These are phyloP conservation scores for Xenotilapia leptura DNA, from an alignment of 2,113 vertebrate species.

Conservation along the genomic window DNA sequence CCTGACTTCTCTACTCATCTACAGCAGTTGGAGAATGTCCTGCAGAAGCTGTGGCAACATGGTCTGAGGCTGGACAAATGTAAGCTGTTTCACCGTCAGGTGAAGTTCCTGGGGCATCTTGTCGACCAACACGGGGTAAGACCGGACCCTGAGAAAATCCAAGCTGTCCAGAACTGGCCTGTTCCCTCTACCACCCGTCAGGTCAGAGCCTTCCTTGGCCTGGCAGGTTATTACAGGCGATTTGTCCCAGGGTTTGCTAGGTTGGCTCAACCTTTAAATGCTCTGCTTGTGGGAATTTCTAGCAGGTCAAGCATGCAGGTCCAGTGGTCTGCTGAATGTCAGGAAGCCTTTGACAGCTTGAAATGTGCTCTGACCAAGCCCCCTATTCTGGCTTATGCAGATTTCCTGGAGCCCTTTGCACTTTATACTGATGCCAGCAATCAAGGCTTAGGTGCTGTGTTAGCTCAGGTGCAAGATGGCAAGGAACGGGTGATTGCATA, in stretches of 20 bases:
- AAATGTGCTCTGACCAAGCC: accelerated
- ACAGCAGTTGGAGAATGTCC: background rate
- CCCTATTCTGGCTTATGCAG: background rate
- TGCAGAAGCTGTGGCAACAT: background rate
- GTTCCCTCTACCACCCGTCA: background rate
- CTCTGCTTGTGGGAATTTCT: background rate
- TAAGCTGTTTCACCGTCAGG: background rate
- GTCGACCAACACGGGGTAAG: no score
- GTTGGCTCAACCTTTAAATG: background rate
- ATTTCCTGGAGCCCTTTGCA: background rate
- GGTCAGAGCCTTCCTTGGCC: background rate
- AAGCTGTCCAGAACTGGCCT: background rate
- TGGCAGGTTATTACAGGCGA: background rate
- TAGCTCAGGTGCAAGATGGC: background rate
- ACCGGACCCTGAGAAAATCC: background rate
- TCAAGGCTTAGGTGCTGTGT: background rate
- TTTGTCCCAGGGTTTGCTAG: background rate
- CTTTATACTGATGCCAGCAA: background rate
- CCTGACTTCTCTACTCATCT: background rate
- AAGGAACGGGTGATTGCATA: background rate
- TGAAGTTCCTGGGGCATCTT: no score
- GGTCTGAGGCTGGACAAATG: background rate
- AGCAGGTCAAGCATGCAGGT: no score
- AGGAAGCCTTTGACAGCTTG: background rate
- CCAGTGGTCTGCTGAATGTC: background rate